Conservation (phyloP, 2,888 invertebrate species). For the Allacma fusca region DNA sequence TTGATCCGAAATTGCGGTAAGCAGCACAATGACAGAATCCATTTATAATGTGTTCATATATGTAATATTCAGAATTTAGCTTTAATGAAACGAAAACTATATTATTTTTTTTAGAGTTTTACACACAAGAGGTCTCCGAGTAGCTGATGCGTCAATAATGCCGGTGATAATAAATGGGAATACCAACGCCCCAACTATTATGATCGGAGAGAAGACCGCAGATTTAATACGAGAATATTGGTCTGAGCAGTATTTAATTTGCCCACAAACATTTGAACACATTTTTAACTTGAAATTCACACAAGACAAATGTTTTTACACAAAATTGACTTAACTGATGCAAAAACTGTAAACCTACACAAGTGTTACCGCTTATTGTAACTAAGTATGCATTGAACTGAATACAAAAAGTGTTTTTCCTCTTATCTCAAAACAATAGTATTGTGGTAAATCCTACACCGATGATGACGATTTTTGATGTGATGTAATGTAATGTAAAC, state of each 20-base stretch:
- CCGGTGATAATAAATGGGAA: slow-evolving; percentile 28
- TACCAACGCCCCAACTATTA: slow-evolving; percentile 14
- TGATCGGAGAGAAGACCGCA: slow-evolving; percentile 23
- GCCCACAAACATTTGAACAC: not conserved
- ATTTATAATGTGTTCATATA: not conserved
- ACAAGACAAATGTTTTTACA: slow-evolving; percentile 19
- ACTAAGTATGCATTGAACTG: not conserved
- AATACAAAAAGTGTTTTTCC: too few species aligned
- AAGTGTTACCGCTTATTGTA: not conserved
- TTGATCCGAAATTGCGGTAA: slow-evolving; percentile 59
- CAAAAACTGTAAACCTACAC: not conserved
- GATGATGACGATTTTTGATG: too few species aligned
- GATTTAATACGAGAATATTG: slow-evolving; percentile 23
- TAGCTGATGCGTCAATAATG: slow-evolving; percentile 21
- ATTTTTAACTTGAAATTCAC: not conserved
- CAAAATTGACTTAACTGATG: not conserved
- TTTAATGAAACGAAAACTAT: not conserved
- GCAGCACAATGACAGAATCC: not conserved
- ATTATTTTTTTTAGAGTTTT: not conserved
- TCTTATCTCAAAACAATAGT: too few species aligned
- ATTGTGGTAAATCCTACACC: too few species aligned
- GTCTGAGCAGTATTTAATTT: slow-evolving; percentile 18
- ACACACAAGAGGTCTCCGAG: slow-evolving; percentile 5
- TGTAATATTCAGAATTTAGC: not conserved
- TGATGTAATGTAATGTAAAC: too few species aligned